Percentiles rank a stretch among this genome's conserved stretches.
These are phyloP conservation scores for Cottoperca gobio DNA, from an alignment of 2,797 vertebrate genomes.

Conservation along the genomic window DNA sequence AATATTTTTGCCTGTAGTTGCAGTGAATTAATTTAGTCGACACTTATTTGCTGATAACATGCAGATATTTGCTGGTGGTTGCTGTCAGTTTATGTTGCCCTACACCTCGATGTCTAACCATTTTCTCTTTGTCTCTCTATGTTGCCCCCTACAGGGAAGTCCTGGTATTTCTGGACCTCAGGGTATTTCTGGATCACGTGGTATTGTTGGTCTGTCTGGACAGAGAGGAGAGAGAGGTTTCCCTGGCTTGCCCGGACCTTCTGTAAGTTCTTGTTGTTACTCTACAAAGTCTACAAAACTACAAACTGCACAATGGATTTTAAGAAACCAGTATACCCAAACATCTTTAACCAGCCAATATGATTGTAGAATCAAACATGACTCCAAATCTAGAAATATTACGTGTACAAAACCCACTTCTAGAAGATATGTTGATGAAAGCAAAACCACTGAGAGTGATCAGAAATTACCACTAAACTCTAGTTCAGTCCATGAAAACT, in stretches of 20 bases:
- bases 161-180: conserved; percentile 91
- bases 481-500: neutral
- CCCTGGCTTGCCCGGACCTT: conserved; percentile 90
- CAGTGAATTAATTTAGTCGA: neutral
- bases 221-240: conserved; percentile 96
- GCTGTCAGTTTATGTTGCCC: neutral
- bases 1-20: too few species aligned
- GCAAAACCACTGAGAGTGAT: neutral
- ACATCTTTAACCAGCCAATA: neutral
- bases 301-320: neutral
- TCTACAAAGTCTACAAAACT: neutral
- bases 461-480: neutral
- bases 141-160: conserved; percentile 82
- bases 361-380: neutral
- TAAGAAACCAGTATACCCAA: neutral
- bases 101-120: conserved; percentile 19
- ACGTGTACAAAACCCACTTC: neutral
- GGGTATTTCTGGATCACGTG: conserved; percentile 93
- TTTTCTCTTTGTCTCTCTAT: conserved; percentile 22
- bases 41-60: neutral
- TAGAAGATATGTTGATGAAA: neutral
- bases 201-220: conserved; percentile 95
- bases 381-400: conserved; percentile 2
- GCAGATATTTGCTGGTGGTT: neutral
- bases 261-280: conserved; percentile 84